Percentiles rank a stretch among this genome's conserved stretches.
phyloP scores from a whole-genome alignment of 2,113 vertebrate genomes.

The Egretta garzetta region DNA sequence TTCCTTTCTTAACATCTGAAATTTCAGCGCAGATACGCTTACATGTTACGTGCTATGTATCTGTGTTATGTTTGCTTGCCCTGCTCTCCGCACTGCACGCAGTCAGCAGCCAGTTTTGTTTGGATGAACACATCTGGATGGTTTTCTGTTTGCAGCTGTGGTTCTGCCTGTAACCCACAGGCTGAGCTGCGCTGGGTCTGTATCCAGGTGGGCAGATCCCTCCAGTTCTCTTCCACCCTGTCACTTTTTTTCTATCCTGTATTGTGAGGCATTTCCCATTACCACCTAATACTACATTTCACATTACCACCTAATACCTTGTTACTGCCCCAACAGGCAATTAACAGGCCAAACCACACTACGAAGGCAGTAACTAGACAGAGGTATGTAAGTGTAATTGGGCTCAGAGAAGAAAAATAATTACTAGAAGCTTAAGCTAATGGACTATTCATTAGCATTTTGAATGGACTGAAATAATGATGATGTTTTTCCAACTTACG shows the following conservation, averaged over 20 bases:
- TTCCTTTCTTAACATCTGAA: neutral
- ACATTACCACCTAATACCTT: neutral
- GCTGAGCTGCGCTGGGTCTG: neutral
- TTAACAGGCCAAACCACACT: neutral
- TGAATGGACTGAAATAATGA: neutral
- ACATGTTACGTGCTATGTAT: accelerated
- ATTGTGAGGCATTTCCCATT: neutral
- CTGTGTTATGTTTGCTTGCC: accelerated
- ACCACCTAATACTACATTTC: neutral
- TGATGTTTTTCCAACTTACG: neutral
- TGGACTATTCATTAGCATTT: neutral
- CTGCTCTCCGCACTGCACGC: neutral
- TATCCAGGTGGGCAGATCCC: neutral
- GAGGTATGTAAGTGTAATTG: neutral
- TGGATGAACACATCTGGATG: neutral
- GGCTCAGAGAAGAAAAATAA: neutral
- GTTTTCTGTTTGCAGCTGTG: neutral
- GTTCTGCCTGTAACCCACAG: neutral
- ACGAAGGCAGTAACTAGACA: accelerated
- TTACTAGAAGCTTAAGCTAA: neutral
- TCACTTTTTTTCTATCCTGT: neutral
- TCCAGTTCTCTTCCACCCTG: neutral
- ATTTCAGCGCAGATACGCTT: neutral
- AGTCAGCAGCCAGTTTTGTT: neutral
- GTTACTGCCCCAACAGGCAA: accelerated